Base-by-base conservation (phyloP, 1,140 invertebrate genomes). In the Galendromus occidentalis region DNA sequence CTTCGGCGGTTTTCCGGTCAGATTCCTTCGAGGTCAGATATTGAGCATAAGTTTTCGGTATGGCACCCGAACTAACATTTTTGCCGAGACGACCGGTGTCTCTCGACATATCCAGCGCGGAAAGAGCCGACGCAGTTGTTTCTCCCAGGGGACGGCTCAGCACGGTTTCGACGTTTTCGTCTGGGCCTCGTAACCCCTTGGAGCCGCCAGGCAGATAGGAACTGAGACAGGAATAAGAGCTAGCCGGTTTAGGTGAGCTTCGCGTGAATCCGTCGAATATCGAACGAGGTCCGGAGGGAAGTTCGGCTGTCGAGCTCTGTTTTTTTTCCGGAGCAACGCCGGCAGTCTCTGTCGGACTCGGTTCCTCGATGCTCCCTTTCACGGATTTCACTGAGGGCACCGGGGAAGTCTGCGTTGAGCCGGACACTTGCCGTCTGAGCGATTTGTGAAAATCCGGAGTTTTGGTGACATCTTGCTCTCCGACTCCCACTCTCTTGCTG, bases 41-140 rank as follows among this genome's bases (percentile, higher is more conserved):
- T 59, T 59, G 51, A 59, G 51, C 51, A 25, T 59, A 59, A 1
- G 51, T 59, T 59, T 59, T 59, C 9, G 51, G 51, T 17, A 59
- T 59, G 14, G 51, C 51, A 29, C 51, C 51, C 51, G 51, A 59
- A 59, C 33, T 39, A 9, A 39, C 33, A 39, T 39, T 39, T 39
- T 39, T 39, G 33, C 33, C 9, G 9, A 9, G 9, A 39, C 33
- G 33, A 39, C 9, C 9, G 33, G 9, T 39, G 33, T 39, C 33
- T 39, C 33, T 39, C 33, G 33, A 39, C 33, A 39, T 39, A 9
- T 39, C 33, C n/a, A n/a, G n/a, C 7, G 45, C 45, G 6, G 28
- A 18, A 22, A 47, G 45, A 59, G n/a, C 33, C 33, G 25, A 25
- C 25, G 51, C 25, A 14, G 51, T 14, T 1, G 22, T 33, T 59